Conservation (phyloP, 2,113 vertebrate species). For the Varanus komodoensis region DNA sequence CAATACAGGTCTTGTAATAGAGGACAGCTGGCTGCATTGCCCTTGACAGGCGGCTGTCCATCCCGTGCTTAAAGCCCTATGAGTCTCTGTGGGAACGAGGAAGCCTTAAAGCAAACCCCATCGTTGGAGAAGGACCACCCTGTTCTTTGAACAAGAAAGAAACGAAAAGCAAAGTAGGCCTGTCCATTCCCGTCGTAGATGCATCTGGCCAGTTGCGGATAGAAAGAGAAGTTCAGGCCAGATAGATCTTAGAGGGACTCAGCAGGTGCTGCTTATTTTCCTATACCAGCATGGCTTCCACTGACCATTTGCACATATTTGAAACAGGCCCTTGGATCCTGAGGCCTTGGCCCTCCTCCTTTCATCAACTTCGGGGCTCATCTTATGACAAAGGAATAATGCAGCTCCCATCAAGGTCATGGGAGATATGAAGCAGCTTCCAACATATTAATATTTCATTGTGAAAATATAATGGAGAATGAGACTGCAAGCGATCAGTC, state of each 20-base stretch:
- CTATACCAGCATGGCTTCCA: background rate
- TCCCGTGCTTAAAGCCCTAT: too few relatives aligned
- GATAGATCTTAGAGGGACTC: background rate
- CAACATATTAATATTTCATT: background rate
- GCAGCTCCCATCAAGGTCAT: background rate
- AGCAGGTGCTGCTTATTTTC: background rate
- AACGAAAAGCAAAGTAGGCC: too few relatives aligned
- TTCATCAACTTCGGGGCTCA: background rate
- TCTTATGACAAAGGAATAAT: fast-evolving
- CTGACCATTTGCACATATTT: background rate
- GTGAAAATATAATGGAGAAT: slow-evolving; percentile 1
- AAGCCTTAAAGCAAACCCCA: too few relatives aligned
- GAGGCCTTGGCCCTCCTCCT: fast-evolving
- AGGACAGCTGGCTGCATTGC: too few relatives aligned
- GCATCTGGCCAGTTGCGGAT: background rate
- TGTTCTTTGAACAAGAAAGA: background rate
- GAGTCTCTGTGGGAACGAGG: too few relatives aligned
- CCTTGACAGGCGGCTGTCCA: too few relatives aligned
- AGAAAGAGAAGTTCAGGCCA: background rate
- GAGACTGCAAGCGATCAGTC: background rate
- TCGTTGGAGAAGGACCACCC: too few relatives aligned
- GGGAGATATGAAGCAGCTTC: background rate
- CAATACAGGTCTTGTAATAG: too few relatives aligned
- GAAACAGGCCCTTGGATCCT: background rate
- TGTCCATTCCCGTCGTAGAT: background rate